Evolutionary conservation across 2,888 invertebrate genomes (phyloP), one percentile per base, ranked within the genome.

Genomic region (Allophyes oxyacanthae): DNA sequence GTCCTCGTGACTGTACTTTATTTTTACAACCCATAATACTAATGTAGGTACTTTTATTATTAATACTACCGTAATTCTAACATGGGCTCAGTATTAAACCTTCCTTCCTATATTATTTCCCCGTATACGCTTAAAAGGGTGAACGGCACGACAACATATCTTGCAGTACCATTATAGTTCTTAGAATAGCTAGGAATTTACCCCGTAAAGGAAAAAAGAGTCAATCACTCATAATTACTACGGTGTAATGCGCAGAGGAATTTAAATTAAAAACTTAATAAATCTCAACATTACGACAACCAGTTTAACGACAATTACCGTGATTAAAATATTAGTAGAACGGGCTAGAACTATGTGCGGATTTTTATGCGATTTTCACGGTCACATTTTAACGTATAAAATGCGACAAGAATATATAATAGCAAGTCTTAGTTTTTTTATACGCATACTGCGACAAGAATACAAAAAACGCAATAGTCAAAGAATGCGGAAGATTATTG

Each of bases 101-200:
- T 38, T 38, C 11, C 20, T 25, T 44, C 11, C 20, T 25, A 40
- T 44, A 13, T 20, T 34, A 34, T 26, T 25, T 37, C 4, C 11
- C 36, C 10, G 13, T 32, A 51, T 13, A 6, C 34, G n/a, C 9
- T 32, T 38, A 40, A 36, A 68, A 63, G 20, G 14, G 4, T n/a
- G 25, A 2, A n/a, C 20, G n/a, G 20, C 15, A 25, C 0, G 2
- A 52, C n/a, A 34, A 33, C 26, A 36, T 25, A 40, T 43, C 11
- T 38, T n/a, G n/a, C n/a, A n/a, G n/a, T n/a, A n/a, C 32, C 45
- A 20, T 20, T n/a, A 9, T 14, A 8, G 8, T 61, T 57, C 73
- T 58, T 20, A 37, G 49, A 69, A 73, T 42, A 49, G 11, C 44
- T 32, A 10, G 52, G 54, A 43, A 69, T 58, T 72, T 63, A 73